These are phyloP conservation scores for Leiothrix lutea DNA, from an alignment of 2,113 vertebrate species.

Conservation along the genomic window DNA sequence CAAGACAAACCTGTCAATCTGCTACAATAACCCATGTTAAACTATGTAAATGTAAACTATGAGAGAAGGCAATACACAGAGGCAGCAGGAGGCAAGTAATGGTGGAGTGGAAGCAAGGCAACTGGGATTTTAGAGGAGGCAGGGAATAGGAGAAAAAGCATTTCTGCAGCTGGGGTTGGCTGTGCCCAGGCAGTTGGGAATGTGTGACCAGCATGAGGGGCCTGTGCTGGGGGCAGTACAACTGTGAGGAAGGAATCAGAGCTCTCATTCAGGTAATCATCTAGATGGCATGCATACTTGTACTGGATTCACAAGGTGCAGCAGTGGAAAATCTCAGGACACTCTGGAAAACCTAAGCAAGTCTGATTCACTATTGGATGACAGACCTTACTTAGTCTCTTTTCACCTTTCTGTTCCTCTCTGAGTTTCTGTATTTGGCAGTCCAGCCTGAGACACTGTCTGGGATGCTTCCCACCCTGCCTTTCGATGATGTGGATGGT, in stretches of 20 bases:
- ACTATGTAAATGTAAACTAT: no score
- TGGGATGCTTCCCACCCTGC: not conserved
- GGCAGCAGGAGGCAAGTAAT: not conserved
- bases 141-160: not conserved
- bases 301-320: not conserved
- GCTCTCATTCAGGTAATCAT: not conserved
- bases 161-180: not conserved
- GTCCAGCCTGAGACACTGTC: not conserved
- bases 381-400: not conserved
- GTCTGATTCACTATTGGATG: not conserved
- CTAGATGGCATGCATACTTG: fast-evolving
- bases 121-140: not conserved
- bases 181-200: fast-evolving
- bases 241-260: not conserved
- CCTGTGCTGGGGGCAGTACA: not conserved
- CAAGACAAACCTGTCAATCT: not conserved
- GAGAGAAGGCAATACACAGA: not conserved
- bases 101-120: not conserved
- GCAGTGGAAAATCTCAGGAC: not conserved
- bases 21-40: not conserved
- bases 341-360: not conserved
- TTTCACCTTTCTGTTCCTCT: not conserved
- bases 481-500: not conserved
- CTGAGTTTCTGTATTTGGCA: not conserved
- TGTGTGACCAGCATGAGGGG: fast-evolving